Conservation (phyloP, 2,888 invertebrate species). For the Sarcophaga subvicina region DNA sequence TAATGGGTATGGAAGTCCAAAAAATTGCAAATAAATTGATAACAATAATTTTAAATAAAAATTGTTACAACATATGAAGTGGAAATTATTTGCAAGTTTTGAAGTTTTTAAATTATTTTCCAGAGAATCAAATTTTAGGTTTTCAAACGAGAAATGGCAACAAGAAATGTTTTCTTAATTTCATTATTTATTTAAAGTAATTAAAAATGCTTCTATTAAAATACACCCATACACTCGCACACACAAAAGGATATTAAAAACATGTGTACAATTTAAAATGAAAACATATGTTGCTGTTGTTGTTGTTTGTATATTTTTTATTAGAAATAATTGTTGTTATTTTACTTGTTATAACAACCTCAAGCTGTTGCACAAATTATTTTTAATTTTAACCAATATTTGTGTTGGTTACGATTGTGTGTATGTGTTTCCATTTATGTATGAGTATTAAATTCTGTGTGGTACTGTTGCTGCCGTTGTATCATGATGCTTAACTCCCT, state of each 20-base stretch:
- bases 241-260: background rate
- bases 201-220: no score
- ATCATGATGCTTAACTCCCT: background rate
- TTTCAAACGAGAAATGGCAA: no score
- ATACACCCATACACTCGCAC: no score
- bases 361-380: conserved; percentile 78
- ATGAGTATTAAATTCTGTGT: background rate
- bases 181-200: no score
- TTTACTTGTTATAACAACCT: conserved; percentile 71
- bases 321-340: conserved; percentile 54
- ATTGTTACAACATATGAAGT: no score
- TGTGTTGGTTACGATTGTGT: background rate
- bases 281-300: conserved; percentile 42
- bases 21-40: no score
- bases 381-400: conserved; percentile 62
- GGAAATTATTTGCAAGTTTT: no score
- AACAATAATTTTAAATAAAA: no score
- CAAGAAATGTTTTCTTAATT: background rate
- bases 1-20: no score
- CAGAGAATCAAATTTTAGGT: conserved; percentile 53
- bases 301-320: conserved; percentile 9
- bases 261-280: background rate
- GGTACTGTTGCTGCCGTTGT: background rate
- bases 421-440: background rate
- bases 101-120: no score